Base-by-base conservation (phyloP, 2,113 vertebrate genomes). In the Brachypodius melanocephalos region DNA sequence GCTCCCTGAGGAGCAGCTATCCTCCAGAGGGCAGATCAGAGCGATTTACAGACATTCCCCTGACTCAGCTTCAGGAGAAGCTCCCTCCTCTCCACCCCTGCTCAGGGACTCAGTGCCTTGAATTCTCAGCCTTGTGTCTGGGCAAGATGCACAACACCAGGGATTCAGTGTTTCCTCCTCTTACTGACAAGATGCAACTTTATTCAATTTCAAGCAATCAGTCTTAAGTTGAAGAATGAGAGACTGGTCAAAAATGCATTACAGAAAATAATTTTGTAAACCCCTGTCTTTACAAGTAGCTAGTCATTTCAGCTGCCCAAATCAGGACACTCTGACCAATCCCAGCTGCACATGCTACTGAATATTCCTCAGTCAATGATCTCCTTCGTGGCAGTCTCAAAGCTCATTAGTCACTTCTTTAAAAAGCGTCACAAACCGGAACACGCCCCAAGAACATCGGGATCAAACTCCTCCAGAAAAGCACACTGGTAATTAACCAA, bases 21-120 rank as follows among this genome's bases (percentile, higher is more conserved):
- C 82, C 94, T 95, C 65, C 90, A 93, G 88, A 87, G 84, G 85
- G 88, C 90, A 93, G 49, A 81, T 93, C 81, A 87, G 88, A 88
- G 88, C 26, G 5, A 18, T 14, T 16, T 43, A 59, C 24, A 89
- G 55, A 38, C 51, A 31, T 11, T 42, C 12, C 43, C 54, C 40
- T 14, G 25, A 34, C 58, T 29, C n/a, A 29, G 0, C 28, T n/a
- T n/a, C 40, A 52, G 34, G 48, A 79, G 48, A 79, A 40, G 40
- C 31, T 79, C 36, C 21, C 31, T 84, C 58, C 59, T 52, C 40
- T 25, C 54, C 26, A 14, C 5, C 8, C 26, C 29, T 49, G 14
- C 36, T 42, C 31, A 57, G n/a, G 28, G 57, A 57, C 61, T 13
- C 5, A 4, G 7, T 26, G 17, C 25, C 48, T 12, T 0, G 0